Evolutionary conservation across 2,113 vertebrate species (phyloP).

Genomic region (Misgurnus anguillicaudatus): DNA sequence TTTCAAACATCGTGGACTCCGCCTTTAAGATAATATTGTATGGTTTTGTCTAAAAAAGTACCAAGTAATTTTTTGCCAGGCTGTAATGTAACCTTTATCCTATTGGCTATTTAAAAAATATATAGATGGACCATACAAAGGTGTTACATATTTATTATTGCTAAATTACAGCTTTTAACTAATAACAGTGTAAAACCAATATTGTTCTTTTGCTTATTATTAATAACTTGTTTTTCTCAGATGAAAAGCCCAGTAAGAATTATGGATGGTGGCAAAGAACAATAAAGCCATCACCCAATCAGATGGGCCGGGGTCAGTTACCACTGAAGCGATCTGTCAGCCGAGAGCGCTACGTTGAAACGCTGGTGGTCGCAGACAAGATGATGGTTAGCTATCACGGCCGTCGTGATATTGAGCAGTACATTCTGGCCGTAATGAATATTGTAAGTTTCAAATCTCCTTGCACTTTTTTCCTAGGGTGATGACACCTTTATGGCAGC

Average conservation of each 20-base stretch:
- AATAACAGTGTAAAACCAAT: neutral
- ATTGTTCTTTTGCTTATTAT: neutral
- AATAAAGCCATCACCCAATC: conserved; percentile 86
- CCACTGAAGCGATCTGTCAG: conserved; percentile 94
- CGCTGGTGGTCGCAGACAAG: conserved; percentile 95
- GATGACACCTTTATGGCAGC: neutral
- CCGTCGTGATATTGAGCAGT: conserved; percentile 95
- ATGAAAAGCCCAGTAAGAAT: conserved; percentile 92
- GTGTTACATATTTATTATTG: too few species aligned
- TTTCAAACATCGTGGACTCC: too few species aligned
- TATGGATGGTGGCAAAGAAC: conserved; percentile 89
- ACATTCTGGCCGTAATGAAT: conserved; percentile 98
- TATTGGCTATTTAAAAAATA: too few species aligned
- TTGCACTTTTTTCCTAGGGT: neutral
- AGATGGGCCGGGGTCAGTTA: conserved; percentile 85
- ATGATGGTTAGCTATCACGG: conserved; percentile 99
- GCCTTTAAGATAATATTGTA: too few species aligned
- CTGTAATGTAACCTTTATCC: too few species aligned
- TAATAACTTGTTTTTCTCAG: conserved; percentile 60
- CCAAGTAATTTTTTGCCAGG: too few species aligned
- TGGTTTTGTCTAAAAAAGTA: too few species aligned
- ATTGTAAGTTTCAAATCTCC: conserved; percentile 94
- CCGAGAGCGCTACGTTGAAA: conserved; percentile 95
- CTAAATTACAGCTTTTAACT: neutral
- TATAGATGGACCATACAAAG: too few species aligned